Evolutionary conservation across 1,140 invertebrate species (phyloP), one percentile per base, ranked within the genome.

Genomic region (Ceratosolen solmsi): DNA sequence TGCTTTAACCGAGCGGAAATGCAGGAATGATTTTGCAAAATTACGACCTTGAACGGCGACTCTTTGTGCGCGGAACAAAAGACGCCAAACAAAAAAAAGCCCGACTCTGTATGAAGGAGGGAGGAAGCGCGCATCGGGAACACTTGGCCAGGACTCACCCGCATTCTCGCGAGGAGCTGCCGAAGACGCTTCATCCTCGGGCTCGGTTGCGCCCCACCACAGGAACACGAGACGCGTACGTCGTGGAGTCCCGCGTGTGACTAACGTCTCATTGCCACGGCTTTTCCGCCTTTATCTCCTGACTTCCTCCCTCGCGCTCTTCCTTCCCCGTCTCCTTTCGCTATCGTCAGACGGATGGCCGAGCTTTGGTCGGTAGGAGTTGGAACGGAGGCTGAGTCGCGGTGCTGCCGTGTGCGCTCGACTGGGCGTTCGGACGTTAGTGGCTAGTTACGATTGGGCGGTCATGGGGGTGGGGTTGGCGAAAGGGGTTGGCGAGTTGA

Each of bases 111-210:
- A 58, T 5, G 27, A 77, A 15, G 72, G 25, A 72, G 49, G 65
- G 25, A 54, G 25, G 87, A 86, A 20, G 86, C 83, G 30, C 73
- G 17, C 77, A 89, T n/a, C n/a, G n/a, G n/a, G n/a, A 87, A 77
- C 86, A 87, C 70, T 86, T 87, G 90, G 90, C 85, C 38, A 86
- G 87, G 15, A 8, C 74, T 83, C 71, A 83, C 82, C 58, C 82
- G 70, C 30, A 83, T 68, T 27, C 41, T 65, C 15, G 27, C 25
- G 15, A 83, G 56, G 15, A 83, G n/a, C 58, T 33, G 71, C 33
- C 36, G 63, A 11, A 83, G 65, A 0, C 82, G 25, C 71, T 79
- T 79, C 82, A 83, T 83, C 71, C 17, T 65, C 7, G 22, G 56
- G 49, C 56, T 46, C 13, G n/a, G 22, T 15, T n/a, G 13, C 74